These are phyloP conservation scores for Parotocinclus haroldoi DNA, from an alignment of 2,797 vertebrate genomes.

Conservation along the genomic window DNA sequence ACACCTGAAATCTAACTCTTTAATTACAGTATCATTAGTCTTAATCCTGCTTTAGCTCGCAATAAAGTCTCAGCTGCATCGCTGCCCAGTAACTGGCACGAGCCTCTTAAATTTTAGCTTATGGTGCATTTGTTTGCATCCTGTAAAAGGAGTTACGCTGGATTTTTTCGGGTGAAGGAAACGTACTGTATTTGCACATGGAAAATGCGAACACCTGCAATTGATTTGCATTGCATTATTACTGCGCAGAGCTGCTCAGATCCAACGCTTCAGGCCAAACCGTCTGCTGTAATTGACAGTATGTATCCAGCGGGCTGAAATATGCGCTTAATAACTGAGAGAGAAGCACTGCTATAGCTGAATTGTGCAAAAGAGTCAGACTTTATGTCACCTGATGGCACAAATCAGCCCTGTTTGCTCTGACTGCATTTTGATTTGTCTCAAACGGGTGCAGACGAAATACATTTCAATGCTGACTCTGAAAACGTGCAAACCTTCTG, in stretches of 20 bases:
- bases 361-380: slow-evolving; percentile 7
- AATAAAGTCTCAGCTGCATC: background rate
- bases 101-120: background rate
- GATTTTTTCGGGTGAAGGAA: slow-evolving; percentile 4
- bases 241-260: slow-evolving; percentile 19
- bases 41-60: background rate
- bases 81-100: background rate
- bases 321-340: slow-evolving; percentile 35
- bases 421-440: slow-evolving; percentile 35
- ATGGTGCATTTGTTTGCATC: background rate
- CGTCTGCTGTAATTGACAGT: slow-evolving; percentile 24
- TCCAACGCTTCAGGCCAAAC: slow-evolving; percentile 23
- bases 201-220: slow-evolving; percentile 24
- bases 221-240: slow-evolving; percentile 39
- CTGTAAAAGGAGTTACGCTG: slow-evolving; percentile 10
- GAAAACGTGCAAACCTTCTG: background rate
- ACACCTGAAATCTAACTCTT: slow-evolving; percentile 48
- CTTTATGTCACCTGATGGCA: slow-evolving; percentile 37
- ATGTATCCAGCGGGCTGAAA: slow-evolving; percentile 10
- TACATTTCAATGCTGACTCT: background rate
- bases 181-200: background rate
- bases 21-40: slow-evolving; percentile 51
- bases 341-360: slow-evolving; percentile 7
- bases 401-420: slow-evolving; percentile 36
- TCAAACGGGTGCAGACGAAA: slow-evolving; percentile 45